phyloP scores from a whole-genome alignment of 2,113 vertebrate species.

The Cricetomys ansorgei region DNA sequence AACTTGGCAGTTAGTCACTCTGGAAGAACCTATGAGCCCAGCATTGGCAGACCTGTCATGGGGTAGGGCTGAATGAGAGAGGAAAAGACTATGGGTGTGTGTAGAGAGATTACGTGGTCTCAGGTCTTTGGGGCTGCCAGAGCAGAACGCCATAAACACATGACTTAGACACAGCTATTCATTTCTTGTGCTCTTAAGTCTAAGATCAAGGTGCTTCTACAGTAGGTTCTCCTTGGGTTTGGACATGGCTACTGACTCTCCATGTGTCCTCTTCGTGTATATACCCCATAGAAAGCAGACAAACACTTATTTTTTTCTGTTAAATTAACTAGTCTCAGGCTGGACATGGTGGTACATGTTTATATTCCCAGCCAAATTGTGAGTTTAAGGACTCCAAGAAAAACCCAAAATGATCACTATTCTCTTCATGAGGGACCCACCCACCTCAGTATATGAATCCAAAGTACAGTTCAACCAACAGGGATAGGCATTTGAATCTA shows the following conservation, averaged over 20 bases:
- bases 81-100: neutral
- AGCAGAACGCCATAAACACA: rapidly evolving
- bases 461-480: neutral
- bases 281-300: neutral
- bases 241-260: neutral
- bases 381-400: neutral
- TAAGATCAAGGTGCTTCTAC: neutral
- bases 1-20: neutral
- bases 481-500: neutral
- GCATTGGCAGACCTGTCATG: neutral
- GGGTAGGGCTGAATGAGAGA: neutral
- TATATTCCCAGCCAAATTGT: neutral
- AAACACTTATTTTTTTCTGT: neutral
- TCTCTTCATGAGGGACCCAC: neutral
- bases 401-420: too few species aligned
- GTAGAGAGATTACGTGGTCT: neutral
- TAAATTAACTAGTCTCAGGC: neutral
- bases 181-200: neutral
- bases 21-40: neutral
- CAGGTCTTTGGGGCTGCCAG: neutral
- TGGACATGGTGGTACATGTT: neutral
- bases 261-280: neutral
- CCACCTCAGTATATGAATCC: neutral
- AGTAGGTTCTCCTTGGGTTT: neutral
- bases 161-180: neutral